Evolutionary conservation across 2,113 vertebrate species (phyloP).

Genomic region (Cyanocitta stelleri): DNA sequence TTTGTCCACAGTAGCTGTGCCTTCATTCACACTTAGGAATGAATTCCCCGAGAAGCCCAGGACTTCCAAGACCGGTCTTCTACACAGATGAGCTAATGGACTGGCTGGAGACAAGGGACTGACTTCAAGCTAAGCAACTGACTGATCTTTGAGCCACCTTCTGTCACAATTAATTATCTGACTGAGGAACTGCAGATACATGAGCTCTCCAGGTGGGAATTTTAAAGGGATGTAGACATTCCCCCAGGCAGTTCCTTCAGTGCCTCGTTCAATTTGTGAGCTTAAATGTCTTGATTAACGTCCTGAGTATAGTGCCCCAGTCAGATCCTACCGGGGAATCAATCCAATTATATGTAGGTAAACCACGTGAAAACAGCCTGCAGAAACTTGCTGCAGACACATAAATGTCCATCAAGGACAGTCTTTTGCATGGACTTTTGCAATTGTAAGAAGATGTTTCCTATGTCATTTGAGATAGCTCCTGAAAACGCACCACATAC

Average conservation of each 20-base stretch:
- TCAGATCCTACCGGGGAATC: background rate
- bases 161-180: background rate
- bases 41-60: background rate
- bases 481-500: background rate
- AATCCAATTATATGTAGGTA: background rate
- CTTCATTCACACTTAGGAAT: background rate
- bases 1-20: background rate
- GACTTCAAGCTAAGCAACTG: background rate
- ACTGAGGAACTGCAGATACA: background rate
- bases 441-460: background rate
- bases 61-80: background rate
- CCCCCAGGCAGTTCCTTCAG: background rate
- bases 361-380: background rate
- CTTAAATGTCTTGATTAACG: background rate
- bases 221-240: background rate
- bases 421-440: background rate
- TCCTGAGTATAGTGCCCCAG: background rate
- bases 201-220: background rate
- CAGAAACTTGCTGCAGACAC: background rate
- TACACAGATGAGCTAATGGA: background rate
- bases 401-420: background rate
- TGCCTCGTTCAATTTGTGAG: background rate
- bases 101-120: background rate
- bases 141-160: background rate
- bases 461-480: background rate